These are phyloP conservation scores for Sanderia malayensis DNA, from an alignment of 30 jellyfish, hydroid and myxozoan genomes.

Conservation along the genomic window DNA sequence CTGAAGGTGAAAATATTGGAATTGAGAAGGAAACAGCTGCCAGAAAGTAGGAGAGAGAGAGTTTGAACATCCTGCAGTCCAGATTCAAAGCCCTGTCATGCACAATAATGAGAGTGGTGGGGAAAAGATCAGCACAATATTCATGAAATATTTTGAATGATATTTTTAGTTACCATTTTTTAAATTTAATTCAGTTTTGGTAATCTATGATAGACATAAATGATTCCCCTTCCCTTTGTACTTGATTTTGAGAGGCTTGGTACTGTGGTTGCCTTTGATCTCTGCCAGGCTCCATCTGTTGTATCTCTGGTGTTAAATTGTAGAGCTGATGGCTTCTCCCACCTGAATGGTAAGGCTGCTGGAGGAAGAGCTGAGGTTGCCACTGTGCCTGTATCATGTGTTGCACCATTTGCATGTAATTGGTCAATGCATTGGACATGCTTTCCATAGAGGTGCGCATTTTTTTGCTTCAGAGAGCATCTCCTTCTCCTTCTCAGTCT, in stretches of 20 bases:
- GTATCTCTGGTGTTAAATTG: too few relatives aligned
- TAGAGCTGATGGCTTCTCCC: too few relatives aligned
- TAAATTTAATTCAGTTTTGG: not conserved
- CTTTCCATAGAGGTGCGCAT: too few relatives aligned
- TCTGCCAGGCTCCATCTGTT: too few relatives aligned
- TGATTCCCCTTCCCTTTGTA: not conserved
- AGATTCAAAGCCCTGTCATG: conserved; percentile 2
- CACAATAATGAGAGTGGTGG: conserved; percentile 1
- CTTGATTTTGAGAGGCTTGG: not conserved
- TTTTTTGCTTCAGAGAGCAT: not conserved
- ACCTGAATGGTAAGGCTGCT: too few relatives aligned
- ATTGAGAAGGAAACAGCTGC: conserved; percentile 4
- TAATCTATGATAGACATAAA: not conserved
- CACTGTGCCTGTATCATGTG: too few relatives aligned
- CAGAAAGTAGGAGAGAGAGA: not conserved
- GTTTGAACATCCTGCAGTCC: too few relatives aligned
- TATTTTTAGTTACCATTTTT: not conserved
- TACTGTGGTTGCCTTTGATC: too few relatives aligned
- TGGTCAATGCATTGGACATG: too few relatives aligned
- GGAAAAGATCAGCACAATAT: too few relatives aligned
- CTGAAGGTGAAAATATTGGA: not conserved
- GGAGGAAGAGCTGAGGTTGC: too few relatives aligned
- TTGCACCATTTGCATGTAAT: too few relatives aligned
- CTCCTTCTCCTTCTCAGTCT: not conserved
- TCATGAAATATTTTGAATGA: not conserved